A percentile compares a stretch with the other conserved stretches of the same genome.
phyloP scores from a whole-genome alignment of 1,140 invertebrate species.

The Heliconius melpomene region DNA sequence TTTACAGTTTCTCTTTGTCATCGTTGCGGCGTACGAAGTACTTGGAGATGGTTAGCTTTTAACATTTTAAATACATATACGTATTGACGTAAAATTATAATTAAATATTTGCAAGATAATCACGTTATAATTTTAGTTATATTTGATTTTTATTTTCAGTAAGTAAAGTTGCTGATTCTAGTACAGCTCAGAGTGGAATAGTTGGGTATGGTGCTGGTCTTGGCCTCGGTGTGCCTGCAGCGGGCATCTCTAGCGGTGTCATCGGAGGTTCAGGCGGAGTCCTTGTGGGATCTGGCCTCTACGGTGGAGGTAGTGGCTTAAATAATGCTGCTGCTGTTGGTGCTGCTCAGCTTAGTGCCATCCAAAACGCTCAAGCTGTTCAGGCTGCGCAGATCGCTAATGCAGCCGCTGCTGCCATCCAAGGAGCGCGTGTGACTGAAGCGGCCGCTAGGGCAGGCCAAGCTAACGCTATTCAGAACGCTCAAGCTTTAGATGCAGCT shows the following conservation, averaged over 20 bases:
- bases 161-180: slow-evolving; percentile 54
- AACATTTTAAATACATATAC: neutral
- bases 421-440: slow-evolving; percentile 66
- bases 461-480: slow-evolving; percentile 66
- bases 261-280: slow-evolving; percentile 34
- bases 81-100: neutral
- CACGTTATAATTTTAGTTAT: neutral
- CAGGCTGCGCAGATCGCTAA: slow-evolving; percentile 69
- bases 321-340: slow-evolving; percentile 68
- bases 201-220: slow-evolving; percentile 29
- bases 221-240: slow-evolving; percentile 37
- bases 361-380: slow-evolving; percentile 74
- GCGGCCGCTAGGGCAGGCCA: slow-evolving; percentile 64
- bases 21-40: slow-evolving; percentile 70
- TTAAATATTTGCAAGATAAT: neutral
- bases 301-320: slow-evolving; percentile 44
- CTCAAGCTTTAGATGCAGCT: slow-evolving; percentile 67
- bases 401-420: slow-evolving; percentile 67
- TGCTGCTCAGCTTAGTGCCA: slow-evolving; percentile 69
- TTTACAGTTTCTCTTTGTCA: slow-evolving; percentile 74
- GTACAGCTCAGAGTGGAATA: slow-evolving; percentile 51
- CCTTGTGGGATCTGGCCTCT: slow-evolving; percentile 36
- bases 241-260: slow-evolving; percentile 29
- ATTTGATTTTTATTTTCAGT: slow-evolving; percentile 37
- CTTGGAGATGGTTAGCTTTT: slow-evolving; percentile 61